Base-by-base conservation (phyloP, 2,888 invertebrate genomes). In the Tetrapedia diversipes region DNA sequence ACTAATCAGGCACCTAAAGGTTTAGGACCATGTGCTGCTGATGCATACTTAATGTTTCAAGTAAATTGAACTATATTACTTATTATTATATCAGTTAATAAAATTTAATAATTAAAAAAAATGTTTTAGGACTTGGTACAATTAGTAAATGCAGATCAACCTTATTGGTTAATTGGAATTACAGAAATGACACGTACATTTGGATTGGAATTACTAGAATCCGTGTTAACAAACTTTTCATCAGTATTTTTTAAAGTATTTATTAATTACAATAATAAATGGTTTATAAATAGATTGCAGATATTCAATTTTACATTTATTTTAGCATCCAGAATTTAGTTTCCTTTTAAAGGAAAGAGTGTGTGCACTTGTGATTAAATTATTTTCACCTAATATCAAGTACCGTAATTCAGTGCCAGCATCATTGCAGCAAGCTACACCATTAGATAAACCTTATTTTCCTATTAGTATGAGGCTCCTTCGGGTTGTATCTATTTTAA, bases 351-450 rank as follows among this genome's bases (percentile, higher is more conserved):
- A 99, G 91, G 99, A 99, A 91, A 95, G 98, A 80, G 99, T 99
- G 0, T 99, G 99, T 91, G 99, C 99, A 0, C 93, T 99, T 86
- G 97, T 99, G n/a, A 99, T 99, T 82, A 97, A 98, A 92, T 93
- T 99, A 75, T 99, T 99, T 92, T 99, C 99, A 29, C 99, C 99
- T 14, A 99, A 98, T 91, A 97, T 99, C n/a, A 99, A 99, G 90
- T 98, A 98, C 92, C 95, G 98, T 56, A 93, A 93, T 77, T 92
- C 92, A 24, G 91, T 93, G 69, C 94, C 94, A 77, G 93, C 93
- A 39, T 94, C 94, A 83, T 92, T 94, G 67, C 94, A 94, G 87
- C 94, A 95, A 83, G 93, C 94, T 27, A 94, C 94, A 10, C 93
- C 95, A 27, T 93, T 95, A 57, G 98, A 98, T 90, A 97, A 98